Percentiles rank a stretch among this genome's conserved stretches.
Conservation (phyloP, 2,113 vertebrate genomes). For the Uria lomvia region DNA sequence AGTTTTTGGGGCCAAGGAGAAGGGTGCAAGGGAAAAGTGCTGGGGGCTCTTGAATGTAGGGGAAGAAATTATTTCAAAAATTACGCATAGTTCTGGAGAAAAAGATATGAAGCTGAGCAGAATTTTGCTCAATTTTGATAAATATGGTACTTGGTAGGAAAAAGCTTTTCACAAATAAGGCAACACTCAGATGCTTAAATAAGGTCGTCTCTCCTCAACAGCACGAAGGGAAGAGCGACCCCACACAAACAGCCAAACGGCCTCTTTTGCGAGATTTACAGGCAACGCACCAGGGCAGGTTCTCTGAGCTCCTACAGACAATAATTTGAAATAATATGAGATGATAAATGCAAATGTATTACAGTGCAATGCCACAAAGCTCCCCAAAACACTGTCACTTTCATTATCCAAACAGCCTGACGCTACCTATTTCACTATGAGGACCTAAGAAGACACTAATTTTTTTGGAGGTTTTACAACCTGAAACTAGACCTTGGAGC, state of each 20-base stretch:
- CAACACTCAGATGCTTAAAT: background rate
- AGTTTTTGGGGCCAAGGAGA: background rate
- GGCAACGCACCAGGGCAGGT: background rate
- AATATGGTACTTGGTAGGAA: background rate
- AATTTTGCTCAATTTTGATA: background rate
- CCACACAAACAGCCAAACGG: background rate
- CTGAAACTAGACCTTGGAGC: background rate
- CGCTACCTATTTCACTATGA: background rate
- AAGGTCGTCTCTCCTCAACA: background rate
- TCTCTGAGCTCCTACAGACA: slow-evolving; percentile 1
- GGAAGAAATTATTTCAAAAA: background rate
- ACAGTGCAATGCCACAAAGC: background rate
- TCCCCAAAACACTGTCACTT: slow-evolving; percentile 48
- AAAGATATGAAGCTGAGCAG: background rate
- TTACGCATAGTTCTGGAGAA: background rate
- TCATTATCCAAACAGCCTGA: background rate
- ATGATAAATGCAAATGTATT: slow-evolving; percentile 43
- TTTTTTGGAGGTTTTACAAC: slow-evolving; percentile 13
- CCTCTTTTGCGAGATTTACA: background rate
- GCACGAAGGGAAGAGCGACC: background rate
- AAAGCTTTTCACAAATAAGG: background rate
- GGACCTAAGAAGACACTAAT: background rate
- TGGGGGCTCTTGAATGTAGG: background rate
- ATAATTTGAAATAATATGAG: slow-evolving; percentile 28
- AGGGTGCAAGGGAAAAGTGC: background rate